phyloP scores from a whole-genome alignment of 2,113 vertebrate genomes.

The Cisticola juncidis region DNA sequence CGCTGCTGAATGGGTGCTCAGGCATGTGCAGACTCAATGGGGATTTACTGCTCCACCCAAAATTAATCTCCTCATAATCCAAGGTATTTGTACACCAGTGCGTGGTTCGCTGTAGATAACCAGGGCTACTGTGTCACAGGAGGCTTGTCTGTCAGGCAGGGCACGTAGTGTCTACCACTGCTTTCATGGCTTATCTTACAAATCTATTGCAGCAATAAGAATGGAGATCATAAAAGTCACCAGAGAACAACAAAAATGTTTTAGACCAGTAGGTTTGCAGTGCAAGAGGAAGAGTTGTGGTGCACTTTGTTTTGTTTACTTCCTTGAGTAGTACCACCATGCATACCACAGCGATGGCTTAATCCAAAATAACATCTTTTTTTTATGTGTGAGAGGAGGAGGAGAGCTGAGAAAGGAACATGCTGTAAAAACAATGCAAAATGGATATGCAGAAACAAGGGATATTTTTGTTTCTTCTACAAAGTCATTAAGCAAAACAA shows the following conservation, averaged over 20 bases:
- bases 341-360: neutral
- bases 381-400: neutral
- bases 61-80: neutral
- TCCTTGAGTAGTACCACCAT: neutral
- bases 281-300: neutral
- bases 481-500: neutral
- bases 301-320: neutral
- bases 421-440: neutral
- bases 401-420: neutral
- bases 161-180: neutral
- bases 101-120: neutral
- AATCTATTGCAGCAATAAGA: neutral
- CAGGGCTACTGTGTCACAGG: neutral
- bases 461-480: neutral
- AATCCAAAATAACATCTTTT: neutral
- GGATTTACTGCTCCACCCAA: slow-evolving; percentile 17
- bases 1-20: neutral
- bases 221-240: neutral
- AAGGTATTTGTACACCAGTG: neutral
- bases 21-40: neutral
- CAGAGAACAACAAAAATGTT: neutral
- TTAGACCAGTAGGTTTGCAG: neutral
- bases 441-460: neutral
- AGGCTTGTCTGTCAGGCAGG: neutral
- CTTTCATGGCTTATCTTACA: neutral